Evolutionary conservation across 1,140 invertebrate species (phyloP).

Genomic region (Chironomus striatipennis): DNA sequence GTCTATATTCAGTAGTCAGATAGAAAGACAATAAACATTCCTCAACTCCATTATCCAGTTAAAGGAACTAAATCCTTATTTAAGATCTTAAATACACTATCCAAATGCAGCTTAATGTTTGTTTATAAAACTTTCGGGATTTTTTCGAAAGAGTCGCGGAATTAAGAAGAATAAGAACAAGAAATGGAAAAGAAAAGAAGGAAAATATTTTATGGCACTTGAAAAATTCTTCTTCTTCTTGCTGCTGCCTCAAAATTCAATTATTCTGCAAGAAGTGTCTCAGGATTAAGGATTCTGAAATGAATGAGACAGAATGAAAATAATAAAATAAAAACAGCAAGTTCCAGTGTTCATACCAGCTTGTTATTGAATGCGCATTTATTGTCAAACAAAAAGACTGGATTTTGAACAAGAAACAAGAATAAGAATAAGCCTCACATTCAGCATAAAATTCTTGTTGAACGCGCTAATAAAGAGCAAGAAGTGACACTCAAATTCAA

Average conservation of each 20-base stretch:
- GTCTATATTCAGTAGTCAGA: not conserved
- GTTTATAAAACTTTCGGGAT: slow-evolving; percentile 6
- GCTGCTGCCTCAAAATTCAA: not conserved
- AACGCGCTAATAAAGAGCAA: not conserved
- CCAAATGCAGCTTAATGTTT: not conserved
- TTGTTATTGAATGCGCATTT: too few species aligned
- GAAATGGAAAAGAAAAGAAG: not conserved
- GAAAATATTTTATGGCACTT: not conserved
- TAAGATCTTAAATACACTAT: not conserved
- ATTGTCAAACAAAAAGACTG: too few species aligned
- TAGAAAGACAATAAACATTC: not conserved
- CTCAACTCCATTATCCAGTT: not conserved
- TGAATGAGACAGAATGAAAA: too few species aligned
- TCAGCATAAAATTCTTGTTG: not conserved
- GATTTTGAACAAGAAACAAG: too few species aligned
- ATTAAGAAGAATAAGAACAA: too few species aligned
- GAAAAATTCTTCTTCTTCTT: not conserved
- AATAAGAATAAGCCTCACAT: too few species aligned
- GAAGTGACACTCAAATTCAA: slow-evolving; percentile 4
- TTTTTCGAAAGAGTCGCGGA: not conserved
- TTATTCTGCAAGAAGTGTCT: slow-evolving; percentile 12
- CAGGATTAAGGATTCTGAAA: not conserved
- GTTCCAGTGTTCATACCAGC: too few species aligned
- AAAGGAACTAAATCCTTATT: not conserved
- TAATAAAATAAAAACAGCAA: too few species aligned